A percentile compares a stretch with the other conserved stretches of the same genome.
Conservation (phyloP, 2,888 invertebrate genomes). For the Phengaris alcon region DNA sequence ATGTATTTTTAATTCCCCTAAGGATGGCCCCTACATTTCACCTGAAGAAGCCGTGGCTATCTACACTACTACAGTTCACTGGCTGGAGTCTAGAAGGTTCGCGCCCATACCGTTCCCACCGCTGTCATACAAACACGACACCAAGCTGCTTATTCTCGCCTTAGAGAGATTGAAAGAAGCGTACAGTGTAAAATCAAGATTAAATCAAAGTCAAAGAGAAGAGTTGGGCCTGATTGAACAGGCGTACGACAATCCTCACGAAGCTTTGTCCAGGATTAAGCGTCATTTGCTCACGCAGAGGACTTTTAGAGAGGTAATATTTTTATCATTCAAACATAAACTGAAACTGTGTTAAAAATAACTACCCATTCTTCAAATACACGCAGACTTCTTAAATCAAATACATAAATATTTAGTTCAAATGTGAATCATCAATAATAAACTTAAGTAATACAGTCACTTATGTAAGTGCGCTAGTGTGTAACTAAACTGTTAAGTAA, state of each 20-base stretch:
- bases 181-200: conserved; percentile 96
- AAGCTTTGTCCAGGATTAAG: conserved; percentile 98
- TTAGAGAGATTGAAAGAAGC: conserved; percentile 98
- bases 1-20: conserved; percentile 30
- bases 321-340: conserved; percentile 1
- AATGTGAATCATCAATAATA: too few species aligned
- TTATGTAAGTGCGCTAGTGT: too few species aligned
- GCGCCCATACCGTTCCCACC: conserved; percentile 99
- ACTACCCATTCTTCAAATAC: not conserved
- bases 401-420: too few species aligned
- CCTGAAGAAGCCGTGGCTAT: conserved; percentile 99
- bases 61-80: conserved; percentile 99
- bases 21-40: conserved; percentile 99
- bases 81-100: conserved; percentile 98
- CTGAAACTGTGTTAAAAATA: not conserved
- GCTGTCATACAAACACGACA: conserved; percentile 99
- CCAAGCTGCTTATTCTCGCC: conserved; percentile 97
- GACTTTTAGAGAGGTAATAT: conserved; percentile 95
- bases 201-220: conserved; percentile 99
- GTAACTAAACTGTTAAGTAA: too few species aligned
- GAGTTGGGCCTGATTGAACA: conserved; percentile 99
- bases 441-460: too few species aligned
- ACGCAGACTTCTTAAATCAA: not conserved
- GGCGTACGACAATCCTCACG: conserved; percentile 99
- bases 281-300: conserved; percentile 98